A percentile compares a stretch with the other conserved stretches of the same genome.
phyloP scores from a whole-genome alignment of 2,797 vertebrate genomes.

The Xyrichtys novacula region DNA sequence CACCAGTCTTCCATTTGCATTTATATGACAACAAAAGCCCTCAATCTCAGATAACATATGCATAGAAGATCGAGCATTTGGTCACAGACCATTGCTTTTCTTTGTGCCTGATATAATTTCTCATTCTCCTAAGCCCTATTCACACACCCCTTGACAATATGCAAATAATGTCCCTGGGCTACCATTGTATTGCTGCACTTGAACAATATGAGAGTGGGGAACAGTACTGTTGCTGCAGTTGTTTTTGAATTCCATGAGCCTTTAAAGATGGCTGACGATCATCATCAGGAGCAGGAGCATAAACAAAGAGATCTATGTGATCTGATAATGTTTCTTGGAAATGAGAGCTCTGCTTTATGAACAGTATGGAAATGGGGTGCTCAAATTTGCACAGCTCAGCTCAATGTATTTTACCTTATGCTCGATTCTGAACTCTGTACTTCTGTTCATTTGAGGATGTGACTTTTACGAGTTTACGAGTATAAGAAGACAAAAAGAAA shows the following conservation, averaged over 20 bases:
- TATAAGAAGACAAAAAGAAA: background rate
- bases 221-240: conserved; percentile 52
- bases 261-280: conserved; percentile 56
- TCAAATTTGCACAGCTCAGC: conserved; percentile 17
- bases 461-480: background rate
- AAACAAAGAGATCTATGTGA: conserved; percentile 58
- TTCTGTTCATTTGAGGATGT: conserved; percentile 24
- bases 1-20: conserved; percentile 72
- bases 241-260: conserved; percentile 63
- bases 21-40: conserved; percentile 74
- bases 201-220: conserved; percentile 61
- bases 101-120: conserved; percentile 74
- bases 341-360: conserved; percentile 31
- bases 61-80: conserved; percentile 69
- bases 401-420: conserved; percentile 24
- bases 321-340: conserved; percentile 47
- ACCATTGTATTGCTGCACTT: conserved; percentile 66
- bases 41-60: conserved; percentile 70
- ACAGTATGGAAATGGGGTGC: conserved; percentile 53
- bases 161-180: conserved; percentile 78
- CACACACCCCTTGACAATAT: conserved; percentile 71
- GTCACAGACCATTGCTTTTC: conserved; percentile 79
- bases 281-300: conserved; percentile 42
- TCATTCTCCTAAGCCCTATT: conserved; percentile 72
- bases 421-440: conserved; percentile 8